A percentile compares a stretch with the other conserved stretches of the same genome.
These are phyloP conservation scores for Eupithecia subfuscata DNA, from an alignment of 2,888 invertebrate genomes.

Conservation along the genomic window DNA sequence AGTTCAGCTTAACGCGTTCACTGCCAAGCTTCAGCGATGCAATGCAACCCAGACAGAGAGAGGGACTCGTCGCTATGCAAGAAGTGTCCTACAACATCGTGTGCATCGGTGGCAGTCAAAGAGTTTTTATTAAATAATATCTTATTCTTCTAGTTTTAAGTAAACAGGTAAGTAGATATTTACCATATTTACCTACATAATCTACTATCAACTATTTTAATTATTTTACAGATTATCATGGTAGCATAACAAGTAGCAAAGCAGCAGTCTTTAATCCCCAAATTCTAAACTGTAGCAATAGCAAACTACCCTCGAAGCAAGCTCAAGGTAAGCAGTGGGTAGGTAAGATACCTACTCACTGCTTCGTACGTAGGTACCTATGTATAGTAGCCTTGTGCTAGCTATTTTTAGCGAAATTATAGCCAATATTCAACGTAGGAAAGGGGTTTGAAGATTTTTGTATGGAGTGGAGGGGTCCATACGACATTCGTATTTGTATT, in stretches of 20 bases:
- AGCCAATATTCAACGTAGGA: neutral
- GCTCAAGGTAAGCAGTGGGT: neutral
- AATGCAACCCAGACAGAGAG: too few relatives aligned
- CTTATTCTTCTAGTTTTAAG: too few relatives aligned
- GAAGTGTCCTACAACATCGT: neutral
- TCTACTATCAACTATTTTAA: too few relatives aligned
- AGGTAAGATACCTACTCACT: neutral
- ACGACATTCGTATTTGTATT: too few relatives aligned
- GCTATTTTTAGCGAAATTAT: neutral
- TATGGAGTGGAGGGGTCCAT: too few relatives aligned
- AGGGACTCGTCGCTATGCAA: too few relatives aligned
- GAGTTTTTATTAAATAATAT: neutral
- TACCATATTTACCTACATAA: too few relatives aligned
- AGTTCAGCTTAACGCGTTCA: neutral
- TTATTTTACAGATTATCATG: too few relatives aligned
- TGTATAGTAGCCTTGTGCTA: neutral
- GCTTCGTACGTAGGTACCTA: neutral
- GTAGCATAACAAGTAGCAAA: neutral
- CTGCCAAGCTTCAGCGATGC: too few relatives aligned
- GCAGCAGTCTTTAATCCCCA: neutral
- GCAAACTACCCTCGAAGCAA: slow-evolving; percentile 1
- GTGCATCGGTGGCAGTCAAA: neutral
- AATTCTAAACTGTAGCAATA: neutral
- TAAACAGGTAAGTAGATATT: too few relatives aligned
- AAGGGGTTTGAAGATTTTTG: neutral